Evolutionary conservation across 2,797 vertebrate genomes (phyloP).

Genomic region (Molossus molossus): DNA sequence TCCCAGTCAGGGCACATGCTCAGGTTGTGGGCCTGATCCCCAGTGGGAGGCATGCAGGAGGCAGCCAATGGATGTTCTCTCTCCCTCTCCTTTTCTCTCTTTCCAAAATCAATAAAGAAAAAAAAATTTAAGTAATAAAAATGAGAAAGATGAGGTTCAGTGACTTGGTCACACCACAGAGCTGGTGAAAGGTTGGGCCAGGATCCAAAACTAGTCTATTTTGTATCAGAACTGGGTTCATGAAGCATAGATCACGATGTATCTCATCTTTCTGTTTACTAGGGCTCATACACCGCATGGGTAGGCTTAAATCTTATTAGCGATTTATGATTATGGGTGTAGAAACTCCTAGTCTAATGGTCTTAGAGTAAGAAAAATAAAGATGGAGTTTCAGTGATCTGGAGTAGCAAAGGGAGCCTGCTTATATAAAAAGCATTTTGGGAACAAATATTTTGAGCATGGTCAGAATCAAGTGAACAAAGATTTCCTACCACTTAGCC

Average conservation of each 20-base stretch:
- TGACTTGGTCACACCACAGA: not conserved
- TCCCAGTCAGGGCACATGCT: no score
- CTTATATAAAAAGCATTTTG: constrained; percentile 53
- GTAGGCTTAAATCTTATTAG: not conserved
- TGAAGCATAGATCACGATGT: not conserved
- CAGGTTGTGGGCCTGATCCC: no score
- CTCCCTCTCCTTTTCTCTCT: no score
- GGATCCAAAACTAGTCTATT: not conserved
- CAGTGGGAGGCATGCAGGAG: no score
- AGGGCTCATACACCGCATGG: not conserved
- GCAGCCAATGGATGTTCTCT: no score
- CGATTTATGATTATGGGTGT: not conserved
- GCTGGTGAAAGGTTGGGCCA: not conserved
- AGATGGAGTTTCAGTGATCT: not conserved
- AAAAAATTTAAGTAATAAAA: not conserved
- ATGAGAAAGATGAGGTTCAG: not conserved
- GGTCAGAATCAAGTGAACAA: constrained; percentile 13
- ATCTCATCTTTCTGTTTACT: not conserved
- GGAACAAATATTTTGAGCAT: constrained; percentile 37
- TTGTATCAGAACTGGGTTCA: not conserved
- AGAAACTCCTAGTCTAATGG: not conserved
- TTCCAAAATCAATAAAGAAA: not conserved
- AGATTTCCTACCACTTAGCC: not conserved
- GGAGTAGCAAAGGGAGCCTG: not conserved
- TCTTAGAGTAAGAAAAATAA: not conserved